Conservation (phyloP, 2,113 vertebrate species). For the Sialia sialis region DNA sequence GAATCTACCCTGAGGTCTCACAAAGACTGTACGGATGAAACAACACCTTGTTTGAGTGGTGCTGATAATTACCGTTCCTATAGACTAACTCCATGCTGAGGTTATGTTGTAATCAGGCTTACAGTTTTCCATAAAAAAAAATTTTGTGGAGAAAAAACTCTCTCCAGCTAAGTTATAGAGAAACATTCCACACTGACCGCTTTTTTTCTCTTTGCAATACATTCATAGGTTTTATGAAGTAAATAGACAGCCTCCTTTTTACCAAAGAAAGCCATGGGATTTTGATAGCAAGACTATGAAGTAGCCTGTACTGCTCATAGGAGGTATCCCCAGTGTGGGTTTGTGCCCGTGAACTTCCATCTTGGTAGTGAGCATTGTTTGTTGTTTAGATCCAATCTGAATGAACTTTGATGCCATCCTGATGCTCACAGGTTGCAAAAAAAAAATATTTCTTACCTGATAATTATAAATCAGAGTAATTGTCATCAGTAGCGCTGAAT, state of each 20-base stretch:
- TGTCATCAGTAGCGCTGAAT: background rate
- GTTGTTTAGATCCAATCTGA: background rate
- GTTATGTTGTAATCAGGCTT: background rate
- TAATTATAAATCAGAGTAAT: background rate
- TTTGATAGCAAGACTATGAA: background rate
- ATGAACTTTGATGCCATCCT: rapidly evolving
- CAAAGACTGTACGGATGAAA: background rate
- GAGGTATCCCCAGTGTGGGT: background rate
- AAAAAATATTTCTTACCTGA: background rate
- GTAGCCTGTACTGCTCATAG: background rate
- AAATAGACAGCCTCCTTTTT: background rate
- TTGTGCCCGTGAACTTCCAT: rapidly evolving
- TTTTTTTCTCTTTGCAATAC: background rate
- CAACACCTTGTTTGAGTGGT: background rate
- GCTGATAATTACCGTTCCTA: background rate
- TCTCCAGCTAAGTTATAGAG: background rate
- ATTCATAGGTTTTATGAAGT: background rate
- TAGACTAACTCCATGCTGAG: rapidly evolving
- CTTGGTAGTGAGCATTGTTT: background rate
- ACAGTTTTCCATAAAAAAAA: background rate
- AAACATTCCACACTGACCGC: background rate
- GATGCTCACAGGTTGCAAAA: background rate
- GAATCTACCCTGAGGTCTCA: background rate
- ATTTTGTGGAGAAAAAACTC: background rate
- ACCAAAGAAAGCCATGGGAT: background rate